Evolutionary conservation across 2,888 invertebrate species (phyloP).

Genomic region (Trichogramma evanescens): DNA sequence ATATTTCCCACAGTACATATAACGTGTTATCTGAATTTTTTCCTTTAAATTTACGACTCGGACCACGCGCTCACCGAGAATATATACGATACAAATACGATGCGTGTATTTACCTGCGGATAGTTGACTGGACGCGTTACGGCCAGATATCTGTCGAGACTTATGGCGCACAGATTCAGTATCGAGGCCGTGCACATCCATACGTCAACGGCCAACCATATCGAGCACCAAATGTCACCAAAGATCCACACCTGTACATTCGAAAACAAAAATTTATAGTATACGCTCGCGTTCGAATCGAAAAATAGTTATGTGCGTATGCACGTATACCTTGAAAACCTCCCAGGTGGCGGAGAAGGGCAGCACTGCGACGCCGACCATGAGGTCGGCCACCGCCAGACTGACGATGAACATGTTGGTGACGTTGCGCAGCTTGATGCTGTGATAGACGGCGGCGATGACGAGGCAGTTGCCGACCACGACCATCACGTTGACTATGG

Average conservation of each 20-base stretch:
- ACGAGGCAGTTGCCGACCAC: constrained; percentile 87
- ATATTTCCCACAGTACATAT: too few relatives aligned
- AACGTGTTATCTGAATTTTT: too few relatives aligned
- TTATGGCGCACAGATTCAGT: constrained; percentile 91
- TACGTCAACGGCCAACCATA: constrained; percentile 95
- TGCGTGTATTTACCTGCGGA: constrained; percentile 53
- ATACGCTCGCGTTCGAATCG: too few relatives aligned
- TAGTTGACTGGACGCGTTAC: constrained; percentile 94
- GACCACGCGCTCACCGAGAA: too few relatives aligned
- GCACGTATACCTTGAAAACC: constrained; percentile 71
- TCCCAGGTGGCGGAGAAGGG: constrained; percentile 95
- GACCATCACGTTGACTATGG: constrained; percentile 81
- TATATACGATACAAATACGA: background rate
- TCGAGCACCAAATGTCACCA: constrained; percentile 90
- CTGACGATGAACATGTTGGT: constrained; percentile 97
- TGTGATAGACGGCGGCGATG: constrained; percentile 85
- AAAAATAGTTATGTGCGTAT: too few relatives aligned
- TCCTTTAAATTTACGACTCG: too few relatives aligned
- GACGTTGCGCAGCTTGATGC: constrained; percentile 85
- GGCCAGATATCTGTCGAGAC: constrained; percentile 90
- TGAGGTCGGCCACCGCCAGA: constrained; percentile 88
- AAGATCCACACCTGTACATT: constrained; percentile 84
- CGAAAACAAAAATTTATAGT: too few relatives aligned
- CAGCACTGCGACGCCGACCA: constrained; percentile 91
- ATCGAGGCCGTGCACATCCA: constrained; percentile 99